Conservation (phyloP, 2,888 invertebrate genomes). For the Seira ritae region DNA sequence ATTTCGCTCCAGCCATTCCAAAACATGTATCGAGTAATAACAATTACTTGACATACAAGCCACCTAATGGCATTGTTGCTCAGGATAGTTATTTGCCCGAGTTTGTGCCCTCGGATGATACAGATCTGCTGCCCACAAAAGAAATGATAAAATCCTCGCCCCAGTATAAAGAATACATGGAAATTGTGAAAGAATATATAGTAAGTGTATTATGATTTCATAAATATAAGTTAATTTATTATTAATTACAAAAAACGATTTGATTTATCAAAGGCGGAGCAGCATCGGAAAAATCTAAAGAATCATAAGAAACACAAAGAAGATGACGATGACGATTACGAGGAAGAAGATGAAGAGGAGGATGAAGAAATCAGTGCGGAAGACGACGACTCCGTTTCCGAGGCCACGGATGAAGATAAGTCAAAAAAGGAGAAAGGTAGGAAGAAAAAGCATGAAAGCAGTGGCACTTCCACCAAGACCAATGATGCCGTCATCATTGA, state of each 20-base stretch:
- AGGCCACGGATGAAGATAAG: slow-evolving; percentile 28
- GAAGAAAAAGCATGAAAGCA: slow-evolving; percentile 23
- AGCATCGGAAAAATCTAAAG: slow-evolving; percentile 20
- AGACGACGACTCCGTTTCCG: slow-evolving; percentile 42
- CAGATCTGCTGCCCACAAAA: slow-evolving; percentile 43
- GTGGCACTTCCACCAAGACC: slow-evolving; percentile 17
- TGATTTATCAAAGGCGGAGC: background rate
- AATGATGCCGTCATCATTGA: too few species aligned
- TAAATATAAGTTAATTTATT: too few species aligned
- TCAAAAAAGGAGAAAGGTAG: slow-evolving; percentile 19
- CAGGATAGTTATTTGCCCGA: slow-evolving; percentile 50
- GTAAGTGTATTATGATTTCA: too few species aligned
- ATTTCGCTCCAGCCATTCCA: slow-evolving; percentile 52
- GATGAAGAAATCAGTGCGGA: slow-evolving; percentile 32
- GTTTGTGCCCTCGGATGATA: slow-evolving; percentile 55
- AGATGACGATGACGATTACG: slow-evolving; percentile 33
- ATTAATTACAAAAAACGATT: too few species aligned
- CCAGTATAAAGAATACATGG: slow-evolving; percentile 40
- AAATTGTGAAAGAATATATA: slow-evolving; percentile 47
- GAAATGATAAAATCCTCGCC: slow-evolving; percentile 45
- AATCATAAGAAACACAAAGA: slow-evolving; percentile 24
- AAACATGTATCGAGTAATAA: slow-evolving; percentile 62
- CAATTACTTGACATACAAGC: slow-evolving; percentile 55
- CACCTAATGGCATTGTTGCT: slow-evolving; percentile 34
- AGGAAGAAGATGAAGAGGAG: slow-evolving; percentile 40